Evolutionary conservation across 2,113 vertebrate genomes (phyloP).

Genomic region (Tragelaphus strepsiceros): DNA sequence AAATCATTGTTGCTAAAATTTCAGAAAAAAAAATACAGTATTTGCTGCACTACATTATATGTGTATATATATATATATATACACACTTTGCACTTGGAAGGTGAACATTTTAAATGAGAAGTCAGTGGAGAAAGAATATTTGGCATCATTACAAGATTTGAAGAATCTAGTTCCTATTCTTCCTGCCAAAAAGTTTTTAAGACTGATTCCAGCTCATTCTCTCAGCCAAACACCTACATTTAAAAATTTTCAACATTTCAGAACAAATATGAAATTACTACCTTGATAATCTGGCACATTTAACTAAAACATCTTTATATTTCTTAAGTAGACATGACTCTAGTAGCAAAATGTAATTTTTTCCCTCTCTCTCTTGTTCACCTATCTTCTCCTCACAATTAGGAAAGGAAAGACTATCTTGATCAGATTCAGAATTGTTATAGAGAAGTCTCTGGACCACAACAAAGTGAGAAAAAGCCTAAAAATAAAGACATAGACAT

Average conservation of each 20-base stretch:
- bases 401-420: background rate
- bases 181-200: slow-evolving; percentile 75
- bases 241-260: slow-evolving; percentile 60
- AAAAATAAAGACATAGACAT: background rate
- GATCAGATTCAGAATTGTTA: background rate
- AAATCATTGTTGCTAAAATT: slow-evolving; percentile 70
- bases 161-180: slow-evolving; percentile 66
- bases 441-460: background rate
- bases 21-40: slow-evolving; percentile 60
- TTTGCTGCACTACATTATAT: slow-evolving; percentile 47
- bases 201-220: slow-evolving; percentile 74
- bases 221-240: slow-evolving; percentile 69
- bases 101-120: slow-evolving; percentile 80
- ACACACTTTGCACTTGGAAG: slow-evolving; percentile 63
- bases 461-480: background rate
- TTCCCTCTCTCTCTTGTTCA: background rate
- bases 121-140: slow-evolving; percentile 70
- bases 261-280: slow-evolving; percentile 17
- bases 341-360: background rate
- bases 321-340: background rate
- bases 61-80: background rate
- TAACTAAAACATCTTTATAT: slow-evolving; percentile 10
- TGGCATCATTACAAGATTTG: slow-evolving; percentile 70
- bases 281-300: slow-evolving; percentile 31
- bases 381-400: background rate